These are phyloP conservation scores for Palaemon carinicauda DNA, from an alignment of 1,140 invertebrate species.

Conservation along the genomic window DNA sequence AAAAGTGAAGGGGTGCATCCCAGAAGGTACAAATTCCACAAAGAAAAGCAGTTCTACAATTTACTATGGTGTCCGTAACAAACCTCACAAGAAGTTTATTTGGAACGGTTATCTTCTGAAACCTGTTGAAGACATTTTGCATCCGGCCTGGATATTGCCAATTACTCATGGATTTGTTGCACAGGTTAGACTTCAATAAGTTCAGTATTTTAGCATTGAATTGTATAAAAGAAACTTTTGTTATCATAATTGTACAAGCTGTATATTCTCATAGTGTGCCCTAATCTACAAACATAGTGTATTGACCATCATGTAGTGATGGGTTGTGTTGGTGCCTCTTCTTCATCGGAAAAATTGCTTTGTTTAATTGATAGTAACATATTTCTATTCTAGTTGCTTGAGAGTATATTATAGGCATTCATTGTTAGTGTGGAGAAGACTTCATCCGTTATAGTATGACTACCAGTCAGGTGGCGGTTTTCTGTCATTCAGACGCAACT, in stretches of 20 bases:
- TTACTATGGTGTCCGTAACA: constrained; percentile 72
- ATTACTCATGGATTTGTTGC: constrained; percentile 95
- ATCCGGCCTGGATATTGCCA: constrained; percentile 92
- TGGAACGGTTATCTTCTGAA: constrained; percentile 94
- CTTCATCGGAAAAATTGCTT: no score
- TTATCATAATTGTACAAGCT: no score
- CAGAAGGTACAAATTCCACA: background rate
- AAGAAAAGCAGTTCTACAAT: constrained; percentile 60
- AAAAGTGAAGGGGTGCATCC: no score
- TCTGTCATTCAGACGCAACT: no score
- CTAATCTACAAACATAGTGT: no score
- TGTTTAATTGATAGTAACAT: background rate
- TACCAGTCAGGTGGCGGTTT: no score
- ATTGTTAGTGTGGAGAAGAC: no score
- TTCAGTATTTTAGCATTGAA: background rate
- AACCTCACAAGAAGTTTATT: constrained; percentile 86
- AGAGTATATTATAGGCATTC: no score
- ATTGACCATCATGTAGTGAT: no score
- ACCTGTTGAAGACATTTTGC: constrained; percentile 77
- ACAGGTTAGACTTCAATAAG: constrained; percentile 64
- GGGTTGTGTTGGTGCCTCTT: no score
- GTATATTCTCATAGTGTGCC: no score
- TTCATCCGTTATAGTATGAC: no score
- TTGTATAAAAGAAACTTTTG: background rate
- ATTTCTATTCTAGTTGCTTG: background rate